Percentiles rank a stretch among this genome's conserved stretches.
These are phyloP conservation scores for Lymantria dispar DNA, from an alignment of 2,888 invertebrate species.

Conservation along the genomic window DNA sequence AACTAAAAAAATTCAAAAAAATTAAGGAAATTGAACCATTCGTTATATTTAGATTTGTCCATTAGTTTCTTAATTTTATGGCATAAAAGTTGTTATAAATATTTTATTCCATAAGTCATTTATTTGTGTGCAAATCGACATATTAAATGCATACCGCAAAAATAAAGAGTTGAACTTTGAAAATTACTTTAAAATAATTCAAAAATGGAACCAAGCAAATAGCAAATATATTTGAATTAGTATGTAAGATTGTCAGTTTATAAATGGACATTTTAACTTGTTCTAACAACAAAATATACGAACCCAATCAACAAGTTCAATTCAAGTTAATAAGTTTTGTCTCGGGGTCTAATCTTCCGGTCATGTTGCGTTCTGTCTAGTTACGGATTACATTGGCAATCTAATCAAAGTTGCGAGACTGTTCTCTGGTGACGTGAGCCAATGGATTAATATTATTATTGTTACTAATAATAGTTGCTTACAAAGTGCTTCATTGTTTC, in stretches of 20 bases:
- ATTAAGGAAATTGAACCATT: too few species aligned
- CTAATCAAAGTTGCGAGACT: slow-evolving; percentile 62
- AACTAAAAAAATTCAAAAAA: too few species aligned
- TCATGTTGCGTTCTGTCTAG: slow-evolving; percentile 27
- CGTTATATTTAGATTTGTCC: too few species aligned
- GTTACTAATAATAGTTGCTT: slow-evolving; percentile 18
- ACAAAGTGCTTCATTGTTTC: slow-evolving; percentile 8
- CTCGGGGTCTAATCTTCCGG: slow-evolving; percentile 37
- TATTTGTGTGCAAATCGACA: too few species aligned
- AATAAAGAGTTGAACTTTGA: too few species aligned
- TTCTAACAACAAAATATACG: slow-evolving; percentile 27
- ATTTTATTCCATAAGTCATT: too few species aligned
- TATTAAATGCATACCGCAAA: too few species aligned
- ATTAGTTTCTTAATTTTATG: too few species aligned
- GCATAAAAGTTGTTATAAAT: too few species aligned
- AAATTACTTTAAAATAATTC: too few species aligned
- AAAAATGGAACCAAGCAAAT: too few species aligned
- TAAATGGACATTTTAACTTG: not conserved
- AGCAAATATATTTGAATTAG: not conserved
- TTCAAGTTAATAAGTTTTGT: slow-evolving; percentile 48
- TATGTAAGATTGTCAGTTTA: not conserved
- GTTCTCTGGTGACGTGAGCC: slow-evolving; percentile 39
- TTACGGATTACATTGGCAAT: slow-evolving; percentile 43
- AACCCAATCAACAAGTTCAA: slow-evolving; percentile 43
- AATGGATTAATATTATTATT: slow-evolving; percentile 44